Percentiles rank a stretch among this genome's conserved stretches.
Evolutionary conservation across 2,113 vertebrate species (phyloP).

Genomic region (Peromyscus maniculatus): DNA sequence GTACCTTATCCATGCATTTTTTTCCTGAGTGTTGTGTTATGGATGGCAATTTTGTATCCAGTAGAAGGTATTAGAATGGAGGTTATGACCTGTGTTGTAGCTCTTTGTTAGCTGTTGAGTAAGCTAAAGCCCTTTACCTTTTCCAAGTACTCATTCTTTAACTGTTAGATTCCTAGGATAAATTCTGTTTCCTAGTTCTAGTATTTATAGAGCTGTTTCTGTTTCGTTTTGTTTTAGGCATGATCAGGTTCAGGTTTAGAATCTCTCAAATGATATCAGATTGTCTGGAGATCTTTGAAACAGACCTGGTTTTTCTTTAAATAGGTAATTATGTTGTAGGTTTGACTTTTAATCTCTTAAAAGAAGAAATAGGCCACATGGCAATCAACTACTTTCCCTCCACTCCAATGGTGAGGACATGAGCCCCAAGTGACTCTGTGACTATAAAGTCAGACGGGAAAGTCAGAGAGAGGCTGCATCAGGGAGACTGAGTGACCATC

Average conservation of each 20-base stretch:
- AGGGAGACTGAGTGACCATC: conserved; percentile 65
- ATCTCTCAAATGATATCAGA: conserved; percentile 36
- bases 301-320: background rate
- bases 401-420: conserved; percentile 45
- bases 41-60: background rate
- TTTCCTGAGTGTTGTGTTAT: background rate
- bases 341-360: background rate
- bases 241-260: background rate
- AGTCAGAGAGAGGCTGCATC: conserved; percentile 63
- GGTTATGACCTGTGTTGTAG: background rate
- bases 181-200: background rate
- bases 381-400: conserved; percentile 27
- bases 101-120: background rate
- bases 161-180: background rate
- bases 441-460: conserved; percentile 72
- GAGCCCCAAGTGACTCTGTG: conserved; percentile 67
- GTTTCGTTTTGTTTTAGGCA: background rate
- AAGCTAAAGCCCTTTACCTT: conserved; percentile 11
- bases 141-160: background rate
- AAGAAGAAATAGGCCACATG: conserved; percentile 6
- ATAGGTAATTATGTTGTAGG: background rate
- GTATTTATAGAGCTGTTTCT: background rate
- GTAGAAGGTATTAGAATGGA: background rate
- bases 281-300: background rate
- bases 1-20: background rate